Base-by-base conservation (phyloP, 2,797 vertebrate genomes). In the Labroides dimidiatus region DNA sequence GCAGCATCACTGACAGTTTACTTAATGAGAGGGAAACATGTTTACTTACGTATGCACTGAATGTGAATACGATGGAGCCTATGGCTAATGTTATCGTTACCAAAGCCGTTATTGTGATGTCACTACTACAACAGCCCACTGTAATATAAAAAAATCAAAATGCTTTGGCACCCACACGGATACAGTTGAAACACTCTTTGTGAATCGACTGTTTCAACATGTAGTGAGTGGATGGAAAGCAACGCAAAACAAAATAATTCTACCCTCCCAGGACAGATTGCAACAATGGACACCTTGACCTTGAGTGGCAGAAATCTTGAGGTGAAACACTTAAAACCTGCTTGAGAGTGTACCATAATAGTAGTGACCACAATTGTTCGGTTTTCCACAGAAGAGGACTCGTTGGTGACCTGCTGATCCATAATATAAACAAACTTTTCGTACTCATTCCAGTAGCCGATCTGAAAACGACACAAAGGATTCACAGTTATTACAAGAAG, bases 301-400 rank as follows among this genome's bases (percentile, higher is more conserved):
- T 92, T 91, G 91, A 93, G 90, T 90, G 92, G 93, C 92, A 94
- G 94, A 95, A 94, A 92, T 92, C 83, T 91, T 89, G 80, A 81
- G 82, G 84, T 92, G 81, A 89, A 89, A 92, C 89, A 92, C 75
- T 94, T 92, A 93, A 90, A 94, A 93, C 86, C 89, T 86, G 88
- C 81, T 92, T 90, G 77, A 88, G 80, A 93, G 96, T 97, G 96
- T 97, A 99, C 98, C 96, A 99, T 95, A 95, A 99, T 99, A 91
- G 98, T 99, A 90, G 98, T 99, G 92, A 99, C 98, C 88, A 99
- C 96, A 89, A 99, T 99, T 87, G 98, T 99, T 94, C 97, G 95
- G 93, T 99, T 99, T 95, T 99, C 98, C 93, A 97, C 94, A 78
- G 97, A 98, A 86, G 91, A 92, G 21, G 97, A 95, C 72, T 99